phyloP scores from a whole-genome alignment of 2,797 vertebrate species.

The Sebastes oblongus region DNA sequence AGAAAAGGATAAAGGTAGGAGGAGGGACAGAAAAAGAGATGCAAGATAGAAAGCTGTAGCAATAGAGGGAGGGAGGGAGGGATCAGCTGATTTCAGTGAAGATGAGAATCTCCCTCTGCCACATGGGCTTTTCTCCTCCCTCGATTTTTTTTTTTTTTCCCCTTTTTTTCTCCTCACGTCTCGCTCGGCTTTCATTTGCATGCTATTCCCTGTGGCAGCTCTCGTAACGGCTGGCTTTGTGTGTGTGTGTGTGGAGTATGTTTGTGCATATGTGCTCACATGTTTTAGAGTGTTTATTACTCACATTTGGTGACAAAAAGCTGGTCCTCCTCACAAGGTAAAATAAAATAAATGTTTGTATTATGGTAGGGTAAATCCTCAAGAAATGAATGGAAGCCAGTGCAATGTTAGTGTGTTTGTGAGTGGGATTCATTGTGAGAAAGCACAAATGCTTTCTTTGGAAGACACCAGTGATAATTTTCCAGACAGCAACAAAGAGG shows the following conservation, averaged over 20 bases:
- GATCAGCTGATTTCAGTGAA: slow-evolving; percentile 77
- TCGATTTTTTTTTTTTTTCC: slow-evolving; percentile 29
- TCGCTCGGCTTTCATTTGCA: slow-evolving; percentile 56
- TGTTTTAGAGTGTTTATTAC: neutral
- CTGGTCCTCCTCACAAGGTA: neutral
- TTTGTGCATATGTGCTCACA: slow-evolving; percentile 2
- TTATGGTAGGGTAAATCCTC: neutral
- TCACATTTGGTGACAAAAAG: neutral
- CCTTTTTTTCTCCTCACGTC: slow-evolving; percentile 30
- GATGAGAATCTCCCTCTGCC: slow-evolving; percentile 79
- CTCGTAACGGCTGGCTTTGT: slow-evolving; percentile 35
- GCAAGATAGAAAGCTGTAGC: slow-evolving; percentile 31
- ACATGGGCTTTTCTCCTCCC: slow-evolving; percentile 76
- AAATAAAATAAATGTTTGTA: neutral
- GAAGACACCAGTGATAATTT: slow-evolving; percentile 1
- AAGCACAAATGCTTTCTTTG: neutral
- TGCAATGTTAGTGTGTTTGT: neutral
- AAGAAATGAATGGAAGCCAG: neutral
- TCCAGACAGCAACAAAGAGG: neutral
- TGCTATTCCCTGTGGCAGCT: slow-evolving; percentile 58
- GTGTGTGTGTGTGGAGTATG: slow-evolving; percentile 5
- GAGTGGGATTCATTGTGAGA: neutral
- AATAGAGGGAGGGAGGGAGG: slow-evolving; percentile 13
- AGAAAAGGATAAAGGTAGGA: slow-evolving; percentile 32
- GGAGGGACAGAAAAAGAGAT: slow-evolving; percentile 25